phyloP scores from a whole-genome alignment of 1,140 invertebrate genomes.

The Neodiprion pinetum region DNA sequence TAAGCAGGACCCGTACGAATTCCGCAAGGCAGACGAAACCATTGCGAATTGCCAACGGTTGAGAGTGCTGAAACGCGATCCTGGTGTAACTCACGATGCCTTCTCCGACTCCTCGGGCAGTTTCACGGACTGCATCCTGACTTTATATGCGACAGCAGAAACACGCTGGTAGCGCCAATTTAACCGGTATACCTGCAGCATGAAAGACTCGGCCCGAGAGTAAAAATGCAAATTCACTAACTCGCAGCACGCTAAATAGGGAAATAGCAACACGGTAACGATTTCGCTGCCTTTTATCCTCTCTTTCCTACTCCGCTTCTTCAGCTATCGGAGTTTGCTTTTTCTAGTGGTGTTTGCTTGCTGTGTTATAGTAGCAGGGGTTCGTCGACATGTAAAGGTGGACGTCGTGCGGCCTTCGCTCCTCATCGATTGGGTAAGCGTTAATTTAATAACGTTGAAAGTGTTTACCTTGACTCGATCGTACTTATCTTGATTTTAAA shows the following conservation, averaged over 20 bases:
- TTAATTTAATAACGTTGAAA: not conserved
- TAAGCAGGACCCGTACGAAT: too few relatives aligned
- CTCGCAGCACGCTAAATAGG: too few relatives aligned
- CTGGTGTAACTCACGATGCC: constrained; percentile 61
- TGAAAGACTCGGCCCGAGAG: not conserved
- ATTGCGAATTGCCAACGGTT: constrained; percentile 33
- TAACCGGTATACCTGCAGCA: constrained; percentile 47
- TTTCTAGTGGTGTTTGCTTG: not conserved
- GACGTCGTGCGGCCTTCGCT: not conserved
- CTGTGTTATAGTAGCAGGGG: too few relatives aligned
- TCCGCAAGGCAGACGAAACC: too few relatives aligned
- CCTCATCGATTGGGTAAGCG: not conserved
- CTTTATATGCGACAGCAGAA: constrained; percentile 60
- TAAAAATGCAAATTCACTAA: too few relatives aligned
- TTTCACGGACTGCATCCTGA: constrained; percentile 43
- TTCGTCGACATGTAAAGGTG: not conserved
- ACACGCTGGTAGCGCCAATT: constrained; percentile 58
- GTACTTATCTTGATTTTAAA: not conserved
- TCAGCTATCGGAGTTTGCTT: not conserved
- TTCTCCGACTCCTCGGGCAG: constrained; percentile 26
- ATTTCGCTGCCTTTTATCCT: too few relatives aligned
- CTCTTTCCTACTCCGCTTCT: too few relatives aligned
- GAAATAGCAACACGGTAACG: too few relatives aligned
- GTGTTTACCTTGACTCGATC: not conserved
- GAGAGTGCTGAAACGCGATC: constrained; percentile 55